Evolutionary conservation across 2,888 invertebrate genomes (phyloP).

Genomic region (Lissonota sp.): DNA sequence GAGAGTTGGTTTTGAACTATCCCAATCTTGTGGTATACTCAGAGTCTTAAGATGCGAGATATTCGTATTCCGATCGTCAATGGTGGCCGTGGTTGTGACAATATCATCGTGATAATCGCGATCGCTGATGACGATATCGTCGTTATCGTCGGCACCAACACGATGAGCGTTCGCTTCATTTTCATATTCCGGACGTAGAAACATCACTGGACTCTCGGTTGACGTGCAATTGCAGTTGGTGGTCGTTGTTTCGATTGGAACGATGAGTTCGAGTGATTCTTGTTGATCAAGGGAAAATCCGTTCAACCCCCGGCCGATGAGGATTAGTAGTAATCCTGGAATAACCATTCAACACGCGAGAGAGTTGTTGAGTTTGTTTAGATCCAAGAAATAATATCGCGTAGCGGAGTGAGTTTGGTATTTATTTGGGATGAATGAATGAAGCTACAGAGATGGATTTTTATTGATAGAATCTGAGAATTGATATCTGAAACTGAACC

Average conservation of each 20-base stretch:
- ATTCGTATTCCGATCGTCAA: constrained; percentile 66
- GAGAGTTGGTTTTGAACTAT: constrained; percentile 71
- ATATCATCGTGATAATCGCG: constrained; percentile 19
- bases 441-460: neutral
- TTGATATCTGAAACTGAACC: constrained; percentile 27
- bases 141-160: neutral
- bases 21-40: constrained; percentile 73
- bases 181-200: constrained; percentile 67
- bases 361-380: neutral
- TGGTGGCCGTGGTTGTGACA: neutral
- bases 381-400: no score
- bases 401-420: no score
- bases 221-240: constrained; percentile 74
- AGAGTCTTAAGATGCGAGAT: constrained; percentile 76
- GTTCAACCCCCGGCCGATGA: constrained; percentile 60
- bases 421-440: no score
- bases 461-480: constrained; percentile 33
- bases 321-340: constrained; percentile 61
- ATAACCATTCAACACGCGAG: constrained; percentile 54
- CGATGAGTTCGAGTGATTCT: constrained; percentile 61
- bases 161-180: constrained; percentile 7
- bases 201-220: constrained; percentile 71
- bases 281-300: constrained; percentile 56
- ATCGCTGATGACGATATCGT: constrained; percentile 21
- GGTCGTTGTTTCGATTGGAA: constrained; percentile 65